A percentile compares a stretch with the other conserved stretches of the same genome.
Conservation (phyloP, 2,113 vertebrate species). For the Mastomys coucha region DNA sequence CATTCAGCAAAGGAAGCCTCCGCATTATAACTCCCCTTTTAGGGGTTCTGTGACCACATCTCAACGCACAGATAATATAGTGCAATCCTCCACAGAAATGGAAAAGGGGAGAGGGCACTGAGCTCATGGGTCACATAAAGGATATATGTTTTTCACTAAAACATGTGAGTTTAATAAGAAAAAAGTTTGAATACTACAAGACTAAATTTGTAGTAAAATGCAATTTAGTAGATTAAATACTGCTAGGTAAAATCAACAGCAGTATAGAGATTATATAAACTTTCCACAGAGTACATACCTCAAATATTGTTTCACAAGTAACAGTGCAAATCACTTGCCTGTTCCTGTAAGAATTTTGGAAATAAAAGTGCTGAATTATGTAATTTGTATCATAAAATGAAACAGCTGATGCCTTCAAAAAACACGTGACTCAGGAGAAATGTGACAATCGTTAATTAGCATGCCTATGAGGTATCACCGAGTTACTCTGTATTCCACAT, state of each 20-base stretch:
- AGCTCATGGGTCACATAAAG: neutral
- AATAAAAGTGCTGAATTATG: constrained; percentile 34
- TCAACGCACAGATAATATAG: neutral
- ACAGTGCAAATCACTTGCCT: neutral
- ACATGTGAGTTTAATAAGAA: neutral
- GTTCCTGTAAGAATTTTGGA: neutral
- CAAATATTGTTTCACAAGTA: neutral
- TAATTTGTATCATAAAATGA: neutral
- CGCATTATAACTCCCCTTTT: neutral
- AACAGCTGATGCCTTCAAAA: constrained; percentile 26
- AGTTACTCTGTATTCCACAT: neutral
- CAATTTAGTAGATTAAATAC: neutral
- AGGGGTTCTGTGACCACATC: neutral
- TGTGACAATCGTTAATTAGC: neutral
- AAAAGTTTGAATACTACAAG: neutral
- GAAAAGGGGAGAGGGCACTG: neutral
- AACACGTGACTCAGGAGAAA: neutral
- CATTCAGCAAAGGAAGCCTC: constrained; percentile 11
- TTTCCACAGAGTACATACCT: neutral
- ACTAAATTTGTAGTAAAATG: neutral
- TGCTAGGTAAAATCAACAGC: neutral
- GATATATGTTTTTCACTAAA: neutral
- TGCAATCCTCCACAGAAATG: neutral
- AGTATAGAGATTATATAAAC: neutral
- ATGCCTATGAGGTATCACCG: neutral